Base-by-base conservation (phyloP, 2,888 invertebrate genomes). In the Drosophila nr. fundita region DNA sequence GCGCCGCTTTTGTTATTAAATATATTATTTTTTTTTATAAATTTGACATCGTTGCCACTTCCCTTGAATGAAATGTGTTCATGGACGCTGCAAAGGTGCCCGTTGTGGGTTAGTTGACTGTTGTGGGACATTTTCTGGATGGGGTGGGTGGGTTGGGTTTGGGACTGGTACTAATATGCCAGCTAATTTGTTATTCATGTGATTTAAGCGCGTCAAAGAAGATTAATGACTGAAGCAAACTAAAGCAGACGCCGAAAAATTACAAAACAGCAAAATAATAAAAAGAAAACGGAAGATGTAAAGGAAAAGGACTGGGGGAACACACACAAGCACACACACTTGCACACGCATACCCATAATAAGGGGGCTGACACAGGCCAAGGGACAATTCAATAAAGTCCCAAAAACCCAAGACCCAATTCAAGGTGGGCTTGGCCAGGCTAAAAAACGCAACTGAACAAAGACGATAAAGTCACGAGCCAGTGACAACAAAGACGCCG, bases 101-200 rank as follows among this genome's bases (percentile, higher is more conserved):
- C 24, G 53, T 36, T 24, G 50, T n/a, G 54, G 48, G 53, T 67
- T 29, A 29, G 36, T 53, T 45, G 45, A 48, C 60, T 61, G 63
- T 60, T 60, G 8, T 57, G 59, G 55, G 27, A 29, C 80, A 68
- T 68, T 80, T 78, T 64, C 61, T 57, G 24, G 24, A 24, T 5
- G 34, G 18, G 15, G 21, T 8, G 52, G 48, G 32, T 15, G 21
- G 45, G 32, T 15, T 15, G 45, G 24, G 15, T 0, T 24, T 24
- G 21, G 24, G 45, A 24, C 24, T 45, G 55, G 62, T 72, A 83
- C 89, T 87, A 87, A 87, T 89, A 89, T 82, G 90, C 79, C 83
- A 87, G 78, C 90, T 89, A 89, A 91, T 91, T 91, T 90, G 83
- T 90, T 89, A 91, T 91, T 91, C 91, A 91, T 91, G 89, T 91